phyloP scores from a whole-genome alignment of 2,113 vertebrate species.

The Thinocorus orbignyianus region DNA sequence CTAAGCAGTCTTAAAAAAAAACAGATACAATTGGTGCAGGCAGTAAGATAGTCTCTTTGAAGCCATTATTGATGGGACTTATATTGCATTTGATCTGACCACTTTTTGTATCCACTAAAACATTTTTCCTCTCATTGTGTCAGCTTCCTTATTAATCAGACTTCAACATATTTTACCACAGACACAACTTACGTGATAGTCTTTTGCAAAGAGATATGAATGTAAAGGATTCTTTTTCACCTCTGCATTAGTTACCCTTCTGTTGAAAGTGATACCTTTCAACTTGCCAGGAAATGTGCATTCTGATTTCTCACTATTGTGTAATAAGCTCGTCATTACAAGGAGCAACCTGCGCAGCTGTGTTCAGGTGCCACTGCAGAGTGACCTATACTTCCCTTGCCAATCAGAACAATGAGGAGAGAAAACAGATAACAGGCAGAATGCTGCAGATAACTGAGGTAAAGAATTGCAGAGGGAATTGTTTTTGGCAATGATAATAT shows the following conservation, averaged over 20 bases:
- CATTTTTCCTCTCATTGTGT: not conserved
- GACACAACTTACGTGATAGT: not conserved
- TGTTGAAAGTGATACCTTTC: slow-evolving; percentile 51
- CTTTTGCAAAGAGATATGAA: not conserved
- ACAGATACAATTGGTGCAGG: not conserved
- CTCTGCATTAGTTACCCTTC: not conserved
- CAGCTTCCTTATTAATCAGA: not conserved
- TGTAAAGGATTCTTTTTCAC: not conserved
- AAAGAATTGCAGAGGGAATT: slow-evolving; percentile 63
- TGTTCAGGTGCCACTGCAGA: slow-evolving; percentile 23
- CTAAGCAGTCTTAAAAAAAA: not conserved
- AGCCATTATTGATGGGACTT: not conserved
- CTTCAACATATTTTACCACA: not conserved
- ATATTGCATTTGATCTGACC: not conserved
- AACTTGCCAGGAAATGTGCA: slow-evolving; percentile 44
- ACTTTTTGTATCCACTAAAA: not conserved
- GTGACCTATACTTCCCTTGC: slow-evolving; percentile 61
- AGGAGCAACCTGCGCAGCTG: slow-evolving; percentile 45
- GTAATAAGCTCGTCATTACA: not conserved
- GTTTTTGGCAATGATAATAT: slow-evolving; percentile 61
- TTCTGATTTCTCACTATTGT: slow-evolving; percentile 41
- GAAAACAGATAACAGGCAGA: slow-evolving; percentile 56
- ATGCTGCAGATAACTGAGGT: slow-evolving; percentile 54
- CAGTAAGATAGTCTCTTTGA: not conserved
- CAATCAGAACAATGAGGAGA: slow-evolving; percentile 64